Conservation (phyloP, 1,140 invertebrate species). For the Zaprionus vittiger region DNA sequence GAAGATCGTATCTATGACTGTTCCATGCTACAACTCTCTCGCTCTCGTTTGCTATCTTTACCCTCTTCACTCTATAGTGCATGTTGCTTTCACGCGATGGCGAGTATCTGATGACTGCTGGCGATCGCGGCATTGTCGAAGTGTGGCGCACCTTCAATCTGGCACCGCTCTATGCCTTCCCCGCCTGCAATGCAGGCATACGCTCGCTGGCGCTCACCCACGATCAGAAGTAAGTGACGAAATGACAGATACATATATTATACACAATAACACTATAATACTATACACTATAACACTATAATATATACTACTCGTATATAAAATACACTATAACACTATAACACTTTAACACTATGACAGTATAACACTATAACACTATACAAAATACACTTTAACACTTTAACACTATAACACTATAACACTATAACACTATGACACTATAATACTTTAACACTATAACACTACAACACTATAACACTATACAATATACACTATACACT, state of each 20-base stretch:
- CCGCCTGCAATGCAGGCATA: conserved; percentile 96
- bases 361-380: too few species aligned
- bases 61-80: conserved; percentile 88
- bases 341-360: too few species aligned
- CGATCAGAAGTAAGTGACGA: conserved; percentile 95
- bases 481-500: too few species aligned
- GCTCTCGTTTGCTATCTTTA: not conserved
- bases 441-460: too few species aligned
- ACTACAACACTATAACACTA: too few species aligned
- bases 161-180: conserved; percentile 98
- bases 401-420: not conserved
- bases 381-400: too few species aligned
- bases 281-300: too few species aligned
- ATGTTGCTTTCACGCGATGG: conserved; percentile 97
- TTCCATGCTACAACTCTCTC: not conserved
- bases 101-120: conserved; percentile 98
- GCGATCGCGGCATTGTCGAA: conserved; percentile 98
- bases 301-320: too few species aligned
- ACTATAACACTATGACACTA: not conserved
- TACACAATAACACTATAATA: not conserved
- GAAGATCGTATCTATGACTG: not conserved
- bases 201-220: conserved; percentile 96
- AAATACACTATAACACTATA: too few species aligned
- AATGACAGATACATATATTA: not conserved
- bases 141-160: conserved; percentile 99